These are phyloP conservation scores for Gorsachius goisagi DNA, from an alignment of 2,113 vertebrate species.

Conservation along the genomic window DNA sequence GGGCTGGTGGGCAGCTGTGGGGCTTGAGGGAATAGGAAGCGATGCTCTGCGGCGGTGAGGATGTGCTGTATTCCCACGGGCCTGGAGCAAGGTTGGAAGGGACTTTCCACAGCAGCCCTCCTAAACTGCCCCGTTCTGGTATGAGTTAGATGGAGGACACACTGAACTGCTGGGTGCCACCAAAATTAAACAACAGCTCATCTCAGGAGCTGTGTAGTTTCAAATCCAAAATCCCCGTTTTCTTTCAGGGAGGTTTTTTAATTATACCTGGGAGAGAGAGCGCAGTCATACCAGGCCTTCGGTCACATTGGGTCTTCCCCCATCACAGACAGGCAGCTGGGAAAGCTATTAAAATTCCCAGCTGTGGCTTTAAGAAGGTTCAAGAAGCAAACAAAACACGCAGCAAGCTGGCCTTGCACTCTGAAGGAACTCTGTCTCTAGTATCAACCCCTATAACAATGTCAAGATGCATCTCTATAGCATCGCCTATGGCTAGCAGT, in stretches of 20 bases:
- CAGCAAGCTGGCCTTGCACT: slow-evolving; percentile 28
- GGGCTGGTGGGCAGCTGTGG: background rate
- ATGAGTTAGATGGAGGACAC: background rate
- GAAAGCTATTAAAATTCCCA: slow-evolving; percentile 44
- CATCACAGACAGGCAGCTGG: background rate
- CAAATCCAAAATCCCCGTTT: background rate
- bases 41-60: background rate
- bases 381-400: slow-evolving; percentile 5
- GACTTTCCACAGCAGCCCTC: background rate
- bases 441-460: background rate
- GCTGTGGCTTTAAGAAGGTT: slow-evolving; percentile 35
- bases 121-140: background rate
- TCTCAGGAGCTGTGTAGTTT: background rate
- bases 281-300: background rate
- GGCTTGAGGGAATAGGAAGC: background rate
- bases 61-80: background rate
- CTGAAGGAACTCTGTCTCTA: background rate
- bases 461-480: background rate
- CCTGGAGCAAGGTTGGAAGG: background rate
- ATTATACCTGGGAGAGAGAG: background rate
- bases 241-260: background rate
- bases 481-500: background rate
- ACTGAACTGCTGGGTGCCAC: background rate
- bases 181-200: background rate
- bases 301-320: background rate